A percentile compares a stretch with the other conserved stretches of the same genome.
Conservation (phyloP, 2,888 invertebrate genomes). For the Drymonia ruficornis region DNA sequence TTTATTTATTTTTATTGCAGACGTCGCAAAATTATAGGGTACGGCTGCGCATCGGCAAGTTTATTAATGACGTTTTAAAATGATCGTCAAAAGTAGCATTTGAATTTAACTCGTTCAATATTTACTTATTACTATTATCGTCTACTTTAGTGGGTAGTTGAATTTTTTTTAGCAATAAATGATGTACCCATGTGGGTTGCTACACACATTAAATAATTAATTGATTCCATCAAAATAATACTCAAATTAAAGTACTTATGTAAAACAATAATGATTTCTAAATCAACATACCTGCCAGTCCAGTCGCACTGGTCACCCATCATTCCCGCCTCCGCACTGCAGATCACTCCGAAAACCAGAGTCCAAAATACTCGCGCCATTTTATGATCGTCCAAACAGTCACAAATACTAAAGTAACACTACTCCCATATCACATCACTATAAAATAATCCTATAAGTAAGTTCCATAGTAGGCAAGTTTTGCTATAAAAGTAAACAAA, state of each 20-base stretch:
- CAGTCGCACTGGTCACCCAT: slow-evolving; percentile 89
- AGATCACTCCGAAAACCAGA: slow-evolving; percentile 68
- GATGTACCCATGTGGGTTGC: no score
- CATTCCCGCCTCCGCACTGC: slow-evolving; percentile 80
- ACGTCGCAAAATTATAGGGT: background rate
- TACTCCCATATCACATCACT: slow-evolving; percentile 55
- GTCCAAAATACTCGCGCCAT: slow-evolving; percentile 66
- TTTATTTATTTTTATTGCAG: background rate
- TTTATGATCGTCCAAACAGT: slow-evolving; percentile 54
- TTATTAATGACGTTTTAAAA: no score
- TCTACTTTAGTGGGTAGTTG: no score
- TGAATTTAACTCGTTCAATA: no score
- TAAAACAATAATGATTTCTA: slow-evolving; percentile 43
- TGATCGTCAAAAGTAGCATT: no score
- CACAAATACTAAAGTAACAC: slow-evolving; percentile 31
- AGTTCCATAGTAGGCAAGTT: slow-evolving; percentile 28
- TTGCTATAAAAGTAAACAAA: slow-evolving; percentile 57
- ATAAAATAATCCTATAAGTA: slow-evolving; percentile 28
- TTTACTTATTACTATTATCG: no score
- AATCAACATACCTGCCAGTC: slow-evolving; percentile 86
- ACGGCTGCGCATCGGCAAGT: no score
- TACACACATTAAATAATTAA: no score
- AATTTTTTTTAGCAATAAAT: no score
- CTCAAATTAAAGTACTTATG: slow-evolving; percentile 7
- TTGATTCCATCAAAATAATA: background rate